Evolutionary conservation across 2,797 vertebrate species (phyloP).

Genomic region (Halcyon chelicuti): DNA sequence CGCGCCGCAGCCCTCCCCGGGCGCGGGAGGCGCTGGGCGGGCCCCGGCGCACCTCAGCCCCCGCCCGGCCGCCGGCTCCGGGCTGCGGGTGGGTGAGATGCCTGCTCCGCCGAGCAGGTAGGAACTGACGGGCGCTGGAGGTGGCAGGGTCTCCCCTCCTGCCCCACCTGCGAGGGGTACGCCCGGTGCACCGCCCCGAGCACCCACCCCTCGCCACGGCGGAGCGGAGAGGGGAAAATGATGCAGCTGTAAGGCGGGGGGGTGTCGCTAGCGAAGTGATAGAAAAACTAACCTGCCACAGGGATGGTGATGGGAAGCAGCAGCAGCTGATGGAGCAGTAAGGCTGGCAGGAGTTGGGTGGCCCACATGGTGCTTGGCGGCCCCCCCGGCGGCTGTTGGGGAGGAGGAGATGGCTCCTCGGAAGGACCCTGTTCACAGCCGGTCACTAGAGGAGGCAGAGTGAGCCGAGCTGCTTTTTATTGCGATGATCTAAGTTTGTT

Average conservation of each 20-base stretch:
- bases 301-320: constrained; percentile 73
- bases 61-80: neutral
- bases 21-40: neutral
- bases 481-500: constrained; percentile 82
- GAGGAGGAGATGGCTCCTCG: constrained; percentile 61
- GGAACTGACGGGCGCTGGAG: neutral
- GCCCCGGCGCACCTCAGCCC: neutral
- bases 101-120: neutral
- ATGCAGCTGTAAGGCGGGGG: neutral
- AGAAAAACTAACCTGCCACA: constrained; percentile 76
- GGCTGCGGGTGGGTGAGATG: neutral
- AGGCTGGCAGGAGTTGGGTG: constrained; percentile 81
- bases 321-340: constrained; percentile 78
- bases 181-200: neutral
- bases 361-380: constrained; percentile 86
- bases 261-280: neutral
- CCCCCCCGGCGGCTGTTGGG: constrained; percentile 52
- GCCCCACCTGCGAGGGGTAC: neutral
- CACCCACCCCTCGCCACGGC: neutral
- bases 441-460: constrained; percentile 68
- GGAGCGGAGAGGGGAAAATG: neutral
- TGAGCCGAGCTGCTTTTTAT: constrained; percentile 80
- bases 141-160: neutral
- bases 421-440: constrained; percentile 58
- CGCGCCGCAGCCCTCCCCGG: neutral